Evolutionary conservation across 2,888 invertebrate genomes (phyloP).

Genomic region (Pseudanteris insignis): DNA sequence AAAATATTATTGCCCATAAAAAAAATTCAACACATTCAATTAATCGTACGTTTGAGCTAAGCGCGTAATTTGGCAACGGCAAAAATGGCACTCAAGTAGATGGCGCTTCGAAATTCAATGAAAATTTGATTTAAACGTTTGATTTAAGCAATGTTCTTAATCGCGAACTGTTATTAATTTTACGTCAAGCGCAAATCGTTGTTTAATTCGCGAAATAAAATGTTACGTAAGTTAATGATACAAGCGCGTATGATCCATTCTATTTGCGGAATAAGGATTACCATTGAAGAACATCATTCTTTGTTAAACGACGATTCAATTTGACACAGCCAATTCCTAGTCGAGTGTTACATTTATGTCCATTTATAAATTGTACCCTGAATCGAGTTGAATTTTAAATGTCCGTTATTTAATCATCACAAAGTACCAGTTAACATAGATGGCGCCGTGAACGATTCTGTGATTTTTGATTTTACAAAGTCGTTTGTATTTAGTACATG

Average conservation of each 20-base stretch:
- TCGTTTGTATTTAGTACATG: too few relatives aligned
- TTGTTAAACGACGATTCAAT: conserved; percentile 28
- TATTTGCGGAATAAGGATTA: conserved; percentile 30
- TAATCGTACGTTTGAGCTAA: too few relatives aligned
- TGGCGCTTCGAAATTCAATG: too few relatives aligned
- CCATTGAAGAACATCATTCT: conserved; percentile 30
- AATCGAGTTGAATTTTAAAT: conserved; percentile 11
- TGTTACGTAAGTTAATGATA: conserved; percentile 31
- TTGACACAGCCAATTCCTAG: conserved; percentile 24
- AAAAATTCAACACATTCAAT: too few relatives aligned
- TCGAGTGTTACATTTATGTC: conserved; percentile 4
- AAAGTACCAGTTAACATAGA: too few relatives aligned
- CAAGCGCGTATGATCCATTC: conserved; percentile 19
- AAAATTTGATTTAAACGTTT: too few relatives aligned
- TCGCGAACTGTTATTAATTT: neutral
- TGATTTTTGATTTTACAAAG: too few relatives aligned
- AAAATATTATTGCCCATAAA: too few relatives aligned
- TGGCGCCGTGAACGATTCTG: too few relatives aligned
- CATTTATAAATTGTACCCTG: conserved; percentile 14
- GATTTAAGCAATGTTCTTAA: too few relatives aligned
- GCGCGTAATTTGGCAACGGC: too few relatives aligned
- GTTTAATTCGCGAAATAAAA: conserved; percentile 23
- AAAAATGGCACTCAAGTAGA: too few relatives aligned
- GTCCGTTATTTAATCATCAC: conserved; percentile 15
- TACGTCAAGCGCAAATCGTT: neutral